Evolutionary conservation across 64 coral and sea anemone genomes (phyloP).

Genomic region (Pocillopora verrucosa): DNA sequence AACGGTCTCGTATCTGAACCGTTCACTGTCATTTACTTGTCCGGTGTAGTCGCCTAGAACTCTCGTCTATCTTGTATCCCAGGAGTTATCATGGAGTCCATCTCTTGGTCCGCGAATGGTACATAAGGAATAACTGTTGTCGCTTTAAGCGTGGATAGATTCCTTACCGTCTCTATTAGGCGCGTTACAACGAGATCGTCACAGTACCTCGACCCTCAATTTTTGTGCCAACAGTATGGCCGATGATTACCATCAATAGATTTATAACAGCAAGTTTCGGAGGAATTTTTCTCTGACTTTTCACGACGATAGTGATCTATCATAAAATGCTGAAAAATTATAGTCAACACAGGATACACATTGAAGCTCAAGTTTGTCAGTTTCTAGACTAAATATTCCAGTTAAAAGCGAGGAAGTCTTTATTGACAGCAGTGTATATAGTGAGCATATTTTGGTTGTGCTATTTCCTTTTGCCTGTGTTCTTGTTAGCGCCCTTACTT

Average conservation of each 20-base stretch:
- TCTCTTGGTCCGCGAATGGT: background rate
- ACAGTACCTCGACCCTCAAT: background rate
- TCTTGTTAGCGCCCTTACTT: background rate
- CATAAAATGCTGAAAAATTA: background rate
- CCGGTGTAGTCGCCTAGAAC: background rate
- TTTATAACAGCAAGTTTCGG: background rate
- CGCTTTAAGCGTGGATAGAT: conserved; percentile 8
- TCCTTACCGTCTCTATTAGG: background rate
- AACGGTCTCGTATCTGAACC: conserved; percentile 15
- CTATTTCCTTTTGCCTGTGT: conserved; percentile 4
- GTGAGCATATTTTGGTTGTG: conserved; percentile 7
- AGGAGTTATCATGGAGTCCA: background rate
- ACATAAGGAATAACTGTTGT: conserved; percentile 8
- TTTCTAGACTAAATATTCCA: background rate
- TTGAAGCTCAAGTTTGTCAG: background rate
- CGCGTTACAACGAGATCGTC: conserved; percentile 1
- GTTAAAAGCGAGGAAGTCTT: background rate
- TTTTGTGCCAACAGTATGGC: background rate
- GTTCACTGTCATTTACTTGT: background rate
- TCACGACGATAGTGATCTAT: background rate
- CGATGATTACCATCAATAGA: background rate
- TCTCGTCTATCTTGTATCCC: background rate
- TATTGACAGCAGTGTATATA: background rate
- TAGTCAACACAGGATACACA: background rate
- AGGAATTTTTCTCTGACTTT: background rate